phyloP scores from a whole-genome alignment of 2,888 invertebrate genomes.

The Campaea margaritaria region DNA sequence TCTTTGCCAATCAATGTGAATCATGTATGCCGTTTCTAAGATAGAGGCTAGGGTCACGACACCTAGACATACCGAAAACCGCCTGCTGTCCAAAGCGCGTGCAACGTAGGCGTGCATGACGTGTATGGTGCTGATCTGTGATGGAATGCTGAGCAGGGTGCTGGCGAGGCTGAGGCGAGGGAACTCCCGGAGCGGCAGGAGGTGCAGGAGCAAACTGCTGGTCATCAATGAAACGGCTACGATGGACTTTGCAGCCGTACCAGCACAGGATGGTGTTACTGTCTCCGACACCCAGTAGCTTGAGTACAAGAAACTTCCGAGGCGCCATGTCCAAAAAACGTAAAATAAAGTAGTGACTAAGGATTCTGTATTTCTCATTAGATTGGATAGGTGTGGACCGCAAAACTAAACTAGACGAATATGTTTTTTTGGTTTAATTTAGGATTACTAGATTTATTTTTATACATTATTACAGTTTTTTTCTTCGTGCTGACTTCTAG shows the following conservation, averaged over 20 bases:
- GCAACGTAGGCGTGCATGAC: conserved; percentile 53
- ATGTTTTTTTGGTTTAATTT: neutral
- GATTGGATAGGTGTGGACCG: conserved; percentile 10
- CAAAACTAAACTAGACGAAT: neutral
- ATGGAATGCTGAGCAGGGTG: conserved; percentile 55
- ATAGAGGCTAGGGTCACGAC: conserved; percentile 49
- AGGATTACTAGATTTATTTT: too few relatives aligned
- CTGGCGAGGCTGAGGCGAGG: conserved; percentile 57
- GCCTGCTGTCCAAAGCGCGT: conserved; percentile 47
- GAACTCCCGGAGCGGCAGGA: conserved; percentile 38
- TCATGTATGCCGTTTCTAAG: conserved; percentile 54
- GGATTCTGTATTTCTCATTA: conserved; percentile 32
- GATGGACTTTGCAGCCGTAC: conserved; percentile 24
- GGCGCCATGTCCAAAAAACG: conserved; percentile 54
- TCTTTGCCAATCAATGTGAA: conserved; percentile 53
- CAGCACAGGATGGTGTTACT: conserved; percentile 42
- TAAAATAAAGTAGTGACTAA: conserved; percentile 44
- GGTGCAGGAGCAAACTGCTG: conserved; percentile 39
- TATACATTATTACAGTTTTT: too few relatives aligned
- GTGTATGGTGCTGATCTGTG: conserved; percentile 54
- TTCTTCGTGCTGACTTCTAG: too few relatives aligned
- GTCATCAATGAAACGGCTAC: conserved; percentile 41
- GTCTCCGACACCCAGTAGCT: conserved; percentile 52
- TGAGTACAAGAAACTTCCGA: conserved; percentile 50
- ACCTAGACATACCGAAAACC: conserved; percentile 47